A percentile compares a stretch with the other conserved stretches of the same genome.
These are phyloP conservation scores for Thunnus albacares DNA, from an alignment of 2,797 vertebrate genomes.

Conservation along the genomic window DNA sequence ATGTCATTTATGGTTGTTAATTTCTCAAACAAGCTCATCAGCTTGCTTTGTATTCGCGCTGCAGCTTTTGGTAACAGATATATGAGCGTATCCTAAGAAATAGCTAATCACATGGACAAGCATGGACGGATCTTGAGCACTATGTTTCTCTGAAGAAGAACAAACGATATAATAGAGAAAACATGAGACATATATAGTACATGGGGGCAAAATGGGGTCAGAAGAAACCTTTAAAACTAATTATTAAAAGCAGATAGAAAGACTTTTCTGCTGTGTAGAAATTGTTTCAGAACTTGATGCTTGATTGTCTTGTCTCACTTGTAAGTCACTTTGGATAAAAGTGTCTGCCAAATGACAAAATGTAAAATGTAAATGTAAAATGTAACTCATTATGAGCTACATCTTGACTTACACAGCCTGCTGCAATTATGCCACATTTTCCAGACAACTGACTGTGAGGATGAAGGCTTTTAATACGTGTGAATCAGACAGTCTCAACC, in stretches of 20 bases:
- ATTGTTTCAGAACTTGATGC: background rate
- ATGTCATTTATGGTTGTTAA: background rate
- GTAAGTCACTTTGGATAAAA: no score
- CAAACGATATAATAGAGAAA: background rate
- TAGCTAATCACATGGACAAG: background rate
- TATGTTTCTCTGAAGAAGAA: background rate
- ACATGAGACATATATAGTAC: background rate
- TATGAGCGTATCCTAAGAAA: background rate
- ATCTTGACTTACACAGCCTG: background rate
- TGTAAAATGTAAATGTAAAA: no score
- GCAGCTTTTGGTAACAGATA: background rate
- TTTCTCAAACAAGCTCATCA: background rate
- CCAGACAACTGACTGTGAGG: background rate
- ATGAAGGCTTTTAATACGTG: slow-evolving; percentile 13
- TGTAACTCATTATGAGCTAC: background rate
- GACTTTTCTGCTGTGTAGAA: background rate
- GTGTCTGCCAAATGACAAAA: no score
- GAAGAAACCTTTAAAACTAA: background rate
- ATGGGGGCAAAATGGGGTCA: background rate
- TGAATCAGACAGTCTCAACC: slow-evolving; percentile 16
- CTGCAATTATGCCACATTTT: slow-evolving; percentile 20
- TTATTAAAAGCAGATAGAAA: background rate
- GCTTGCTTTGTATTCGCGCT: background rate
- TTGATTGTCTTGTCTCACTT: background rate
- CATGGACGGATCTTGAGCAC: background rate